phyloP scores from a whole-genome alignment of 2,113 vertebrate genomes.

The Alectura lathami region DNA sequence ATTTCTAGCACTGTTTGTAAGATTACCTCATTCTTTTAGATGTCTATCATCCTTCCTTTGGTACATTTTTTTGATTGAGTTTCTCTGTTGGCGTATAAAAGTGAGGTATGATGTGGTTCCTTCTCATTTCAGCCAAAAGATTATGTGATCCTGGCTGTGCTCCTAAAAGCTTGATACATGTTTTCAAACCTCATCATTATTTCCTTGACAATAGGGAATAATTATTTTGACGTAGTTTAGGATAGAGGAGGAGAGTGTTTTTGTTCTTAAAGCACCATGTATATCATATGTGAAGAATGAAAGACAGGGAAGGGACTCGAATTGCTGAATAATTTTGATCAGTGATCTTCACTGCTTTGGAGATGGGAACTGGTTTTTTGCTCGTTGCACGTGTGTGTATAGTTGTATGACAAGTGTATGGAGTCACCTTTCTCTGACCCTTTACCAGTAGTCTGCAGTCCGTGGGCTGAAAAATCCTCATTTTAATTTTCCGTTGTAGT shows the following conservation, averaged over 20 bases:
- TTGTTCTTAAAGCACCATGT: neutral
- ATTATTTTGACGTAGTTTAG: neutral
- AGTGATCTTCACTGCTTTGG: neutral
- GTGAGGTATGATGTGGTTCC: neutral
- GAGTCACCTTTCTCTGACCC: neutral
- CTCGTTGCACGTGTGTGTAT: neutral
- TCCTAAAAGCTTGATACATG: neutral
- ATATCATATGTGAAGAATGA: neutral
- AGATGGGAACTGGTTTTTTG: neutral
- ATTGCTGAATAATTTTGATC: neutral
- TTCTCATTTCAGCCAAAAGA: neutral
- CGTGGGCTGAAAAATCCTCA: neutral
- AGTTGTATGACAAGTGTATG: neutral
- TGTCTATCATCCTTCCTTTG: too few species aligned
- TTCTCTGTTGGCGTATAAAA: neutral
- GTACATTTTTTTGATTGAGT: neutral
- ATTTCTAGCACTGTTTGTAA: slow-evolving; percentile 1
- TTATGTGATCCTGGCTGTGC: neutral
- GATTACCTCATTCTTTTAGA: neutral
- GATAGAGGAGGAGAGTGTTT: neutral
- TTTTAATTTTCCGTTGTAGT: neutral
- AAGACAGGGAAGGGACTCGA: neutral
- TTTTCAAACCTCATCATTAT: neutral
- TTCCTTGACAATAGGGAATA: neutral
- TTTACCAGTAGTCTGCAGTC: neutral